These are phyloP conservation scores for Caerostris extrusa DNA, from an alignment of 1,140 invertebrate genomes.

Conservation along the genomic window DNA sequence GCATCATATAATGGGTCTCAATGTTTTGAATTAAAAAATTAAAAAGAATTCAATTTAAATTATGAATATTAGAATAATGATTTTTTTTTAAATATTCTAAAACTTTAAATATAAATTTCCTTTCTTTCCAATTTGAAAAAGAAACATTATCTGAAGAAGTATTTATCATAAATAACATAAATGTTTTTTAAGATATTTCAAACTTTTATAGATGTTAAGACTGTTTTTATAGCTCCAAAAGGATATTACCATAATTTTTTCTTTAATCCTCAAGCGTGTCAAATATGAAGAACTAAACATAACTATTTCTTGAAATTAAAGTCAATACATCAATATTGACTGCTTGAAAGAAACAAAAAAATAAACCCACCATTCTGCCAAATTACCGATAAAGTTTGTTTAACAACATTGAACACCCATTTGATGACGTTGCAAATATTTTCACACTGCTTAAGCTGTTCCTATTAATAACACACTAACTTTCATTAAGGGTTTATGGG, in stretches of 20 bases:
- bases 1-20: no score
- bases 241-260: constrained; percentile 45
- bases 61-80: no score
- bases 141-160: no score
- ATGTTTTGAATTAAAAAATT: no score
- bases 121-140: no score
- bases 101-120: no score
- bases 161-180: no score
- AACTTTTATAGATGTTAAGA: no score
- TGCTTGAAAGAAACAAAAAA: neutral
- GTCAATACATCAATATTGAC: constrained; percentile 64
- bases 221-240: neutral
- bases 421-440: constrained; percentile 65
- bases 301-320: constrained; percentile 24
- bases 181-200: no score
- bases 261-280: neutral
- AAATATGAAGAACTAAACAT: neutral
- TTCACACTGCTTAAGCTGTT: constrained; percentile 69
- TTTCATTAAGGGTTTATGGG: constrained; percentile 67
- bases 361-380: neutral
- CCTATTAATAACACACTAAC: constrained; percentile 64
- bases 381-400: constrained; percentile 59
- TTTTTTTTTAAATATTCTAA: no score
- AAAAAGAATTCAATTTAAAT: no score
- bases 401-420: constrained; percentile 26